A percentile compares a stretch with the other conserved stretches of the same genome.
These are phyloP conservation scores for Mastomys natalensis DNA, from an alignment of 2,113 vertebrate genomes.

Conservation along the genomic window DNA sequence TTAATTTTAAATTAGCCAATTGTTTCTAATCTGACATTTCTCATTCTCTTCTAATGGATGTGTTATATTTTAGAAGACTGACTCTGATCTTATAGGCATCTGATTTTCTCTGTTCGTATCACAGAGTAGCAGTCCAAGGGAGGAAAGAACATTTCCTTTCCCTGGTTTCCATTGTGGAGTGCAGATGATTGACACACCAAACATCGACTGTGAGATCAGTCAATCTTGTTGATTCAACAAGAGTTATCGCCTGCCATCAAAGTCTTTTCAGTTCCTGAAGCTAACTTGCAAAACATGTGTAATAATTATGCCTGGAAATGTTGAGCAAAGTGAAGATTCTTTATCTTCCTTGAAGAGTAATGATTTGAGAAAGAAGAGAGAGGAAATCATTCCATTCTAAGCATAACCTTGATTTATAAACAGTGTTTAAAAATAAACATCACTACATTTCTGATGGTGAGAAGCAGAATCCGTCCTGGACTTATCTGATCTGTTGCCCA, in stretches of 20 bases:
- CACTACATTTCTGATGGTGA: background rate
- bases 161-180: background rate
- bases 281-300: conserved; percentile 47
- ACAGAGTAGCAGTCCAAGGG: conserved; percentile 11
- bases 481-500: background rate
- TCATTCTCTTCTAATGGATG: conserved; percentile 22
- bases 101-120: conserved; percentile 64
- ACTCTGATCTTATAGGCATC: conserved; percentile 19
- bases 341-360: conserved; percentile 28
- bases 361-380: conserved; percentile 37
- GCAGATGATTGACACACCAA: conserved; percentile 57
- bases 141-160: conserved; percentile 48
- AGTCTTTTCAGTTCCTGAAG: conserved; percentile 32
- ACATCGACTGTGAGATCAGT: conserved; percentile 1
- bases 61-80: conserved; percentile 58
- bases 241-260: conserved; percentile 45
- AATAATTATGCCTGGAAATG: background rate
- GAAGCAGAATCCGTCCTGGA: background rate
- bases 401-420: background rate
- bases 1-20: conserved; percentile 64
- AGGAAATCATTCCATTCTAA: background rate
- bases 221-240: conserved; percentile 66
- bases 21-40: conserved; percentile 36
- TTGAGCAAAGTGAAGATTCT: background rate
- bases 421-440: conserved; percentile 28